Evolutionary conservation across 2,888 invertebrate species (phyloP).

Genomic region (Onchidella celtica): DNA sequence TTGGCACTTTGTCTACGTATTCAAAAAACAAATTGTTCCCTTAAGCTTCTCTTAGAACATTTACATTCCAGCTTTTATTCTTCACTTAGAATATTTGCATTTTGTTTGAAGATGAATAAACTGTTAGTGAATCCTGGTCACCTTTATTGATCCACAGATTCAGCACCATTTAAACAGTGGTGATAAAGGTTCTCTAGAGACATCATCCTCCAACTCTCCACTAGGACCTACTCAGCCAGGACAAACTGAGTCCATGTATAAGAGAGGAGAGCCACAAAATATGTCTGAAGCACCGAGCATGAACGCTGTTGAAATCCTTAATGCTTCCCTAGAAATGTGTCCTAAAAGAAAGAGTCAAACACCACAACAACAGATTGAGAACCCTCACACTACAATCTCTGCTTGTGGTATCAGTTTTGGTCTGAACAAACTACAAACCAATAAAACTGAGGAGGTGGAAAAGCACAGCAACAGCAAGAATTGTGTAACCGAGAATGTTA

Average conservation of each 20-base stretch:
- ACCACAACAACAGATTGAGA: not conserved
- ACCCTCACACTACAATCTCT: not conserved
- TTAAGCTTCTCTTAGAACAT: too few species aligned
- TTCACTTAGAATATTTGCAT: too few species aligned
- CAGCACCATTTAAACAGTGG: not conserved
- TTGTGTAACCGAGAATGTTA: not conserved
- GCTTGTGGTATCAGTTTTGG: conserved; percentile 31
- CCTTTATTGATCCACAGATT: too few species aligned
- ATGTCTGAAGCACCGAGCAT: conserved; percentile 2
- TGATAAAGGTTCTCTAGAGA: not conserved
- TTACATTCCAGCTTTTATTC: too few species aligned
- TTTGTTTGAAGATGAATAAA: too few species aligned
- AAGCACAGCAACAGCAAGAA: not conserved
- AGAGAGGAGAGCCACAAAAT: too few species aligned
- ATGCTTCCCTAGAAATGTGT: conserved; percentile 13
- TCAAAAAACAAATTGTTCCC: too few species aligned
- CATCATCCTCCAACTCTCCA: conserved; percentile 13
- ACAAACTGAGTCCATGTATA: too few species aligned
- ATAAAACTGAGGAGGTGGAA: not conserved
- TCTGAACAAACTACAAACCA: not conserved
- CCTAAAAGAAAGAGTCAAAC: conserved; percentile 15
- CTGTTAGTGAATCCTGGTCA: too few species aligned
- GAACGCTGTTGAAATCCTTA: conserved; percentile 17
- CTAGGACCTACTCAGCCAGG: too few species aligned
- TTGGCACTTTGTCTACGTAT: too few species aligned